Conservation (phyloP, 2,113 vertebrate species). For the Paradisaea rubra region DNA sequence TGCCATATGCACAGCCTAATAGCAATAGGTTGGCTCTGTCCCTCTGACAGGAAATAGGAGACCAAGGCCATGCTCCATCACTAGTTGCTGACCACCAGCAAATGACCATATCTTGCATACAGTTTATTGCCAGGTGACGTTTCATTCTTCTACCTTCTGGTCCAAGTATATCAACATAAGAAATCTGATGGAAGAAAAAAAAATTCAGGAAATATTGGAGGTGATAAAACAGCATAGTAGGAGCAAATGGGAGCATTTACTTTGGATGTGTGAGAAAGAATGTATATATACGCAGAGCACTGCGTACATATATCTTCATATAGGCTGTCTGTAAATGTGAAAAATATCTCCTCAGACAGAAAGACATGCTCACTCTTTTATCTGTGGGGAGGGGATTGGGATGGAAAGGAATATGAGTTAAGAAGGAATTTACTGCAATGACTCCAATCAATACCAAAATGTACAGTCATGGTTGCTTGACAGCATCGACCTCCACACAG, state of each 20-base stretch:
- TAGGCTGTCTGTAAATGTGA: conserved; percentile 24
- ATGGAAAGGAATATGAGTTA: conserved; percentile 67
- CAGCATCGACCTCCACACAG: conserved; percentile 73
- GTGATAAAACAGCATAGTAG: not conserved
- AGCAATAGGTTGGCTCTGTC: conserved; percentile 86
- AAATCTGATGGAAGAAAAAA: conserved; percentile 72
- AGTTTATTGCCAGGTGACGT: conserved; percentile 77
- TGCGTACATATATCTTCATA: conserved; percentile 38
- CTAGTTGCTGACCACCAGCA: conserved; percentile 86
- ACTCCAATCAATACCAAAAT: conserved; percentile 80
- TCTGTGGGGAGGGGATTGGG: conserved; percentile 54
- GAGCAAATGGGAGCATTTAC: conserved; percentile 37
- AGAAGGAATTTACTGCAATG: conserved; percentile 73
- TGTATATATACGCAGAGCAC: not conserved
- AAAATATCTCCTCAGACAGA: conserved; percentile 27
- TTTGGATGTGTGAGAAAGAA: not conserved
- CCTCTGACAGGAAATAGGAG: conserved; percentile 74
- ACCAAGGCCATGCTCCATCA: conserved; percentile 86
- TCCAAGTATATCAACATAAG: conserved; percentile 76
- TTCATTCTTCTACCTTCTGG: conserved; percentile 67
- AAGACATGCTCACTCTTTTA: conserved; percentile 67
- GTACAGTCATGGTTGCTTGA: conserved; percentile 80
- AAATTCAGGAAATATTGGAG: conserved; percentile 1
- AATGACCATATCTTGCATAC: conserved; percentile 78
- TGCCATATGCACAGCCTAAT: conserved; percentile 76